Conservation (phyloP, 1,140 invertebrate species). For the Ooceraea biroi region DNA sequence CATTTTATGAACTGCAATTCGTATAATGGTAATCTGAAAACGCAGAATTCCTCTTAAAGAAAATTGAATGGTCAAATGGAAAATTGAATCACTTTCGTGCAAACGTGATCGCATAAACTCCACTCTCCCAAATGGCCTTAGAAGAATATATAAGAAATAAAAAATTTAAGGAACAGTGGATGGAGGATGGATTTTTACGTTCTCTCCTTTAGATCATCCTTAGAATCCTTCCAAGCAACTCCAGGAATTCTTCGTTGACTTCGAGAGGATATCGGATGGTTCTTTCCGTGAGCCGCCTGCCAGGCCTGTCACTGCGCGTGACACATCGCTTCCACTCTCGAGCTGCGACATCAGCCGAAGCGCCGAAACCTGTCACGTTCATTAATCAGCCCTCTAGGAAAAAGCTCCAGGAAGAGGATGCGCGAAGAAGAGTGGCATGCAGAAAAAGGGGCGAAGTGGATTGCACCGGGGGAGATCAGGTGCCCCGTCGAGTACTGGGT, state of each 20-base stretch:
- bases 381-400: constrained; percentile 59
- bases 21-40: constrained; percentile 31
- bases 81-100: constrained; percentile 19
- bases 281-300: constrained; percentile 20
- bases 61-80: constrained; percentile 16
- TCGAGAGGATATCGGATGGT: not conserved
- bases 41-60: not conserved
- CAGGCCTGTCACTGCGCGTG: constrained; percentile 29
- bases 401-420: constrained; percentile 35
- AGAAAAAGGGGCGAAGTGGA: constrained; percentile 47
- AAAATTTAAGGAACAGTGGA: not conserved
- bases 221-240: constrained; percentile 14
- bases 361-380: constrained; percentile 65
- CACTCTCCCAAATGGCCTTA: not conserved
- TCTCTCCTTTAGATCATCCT: not conserved
- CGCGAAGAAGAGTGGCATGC: constrained; percentile 26
- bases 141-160: not conserved
- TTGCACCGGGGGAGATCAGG: not conserved
- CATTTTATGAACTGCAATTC: constrained; percentile 14
- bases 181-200: not conserved
- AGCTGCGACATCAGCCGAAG: constrained; percentile 31
- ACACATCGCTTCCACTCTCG: constrained; percentile 54
- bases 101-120: not conserved
- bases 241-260: constrained; percentile 19
- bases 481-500: constrained; percentile 8